Base-by-base conservation (phyloP, 2,888 invertebrate genomes). In the Amblyteles armatorius region DNA sequence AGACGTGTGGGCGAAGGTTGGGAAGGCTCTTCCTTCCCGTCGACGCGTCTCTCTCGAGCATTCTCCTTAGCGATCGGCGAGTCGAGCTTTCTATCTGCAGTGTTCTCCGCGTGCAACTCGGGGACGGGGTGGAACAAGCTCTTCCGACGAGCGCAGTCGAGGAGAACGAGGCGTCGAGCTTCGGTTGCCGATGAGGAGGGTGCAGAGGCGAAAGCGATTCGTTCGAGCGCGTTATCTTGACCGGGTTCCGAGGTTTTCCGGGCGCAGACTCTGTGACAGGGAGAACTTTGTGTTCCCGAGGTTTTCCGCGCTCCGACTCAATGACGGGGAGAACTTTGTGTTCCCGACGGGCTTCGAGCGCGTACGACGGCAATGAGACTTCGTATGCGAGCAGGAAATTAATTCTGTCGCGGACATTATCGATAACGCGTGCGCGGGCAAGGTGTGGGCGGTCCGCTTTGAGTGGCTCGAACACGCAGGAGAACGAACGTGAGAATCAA, bases 321-420 rank as follows among this genome's bases (percentile, higher is more conserved):
- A 33, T 33, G 80, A 65, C 83, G 67, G 79, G 7, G n/a, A 79
- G 50, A 82, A 85, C 79, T 79, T 77, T 57, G 81, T 76, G 82
- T 77, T 82, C 71, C 29, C 13, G 68, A 48, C 5, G 13, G 13
- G 44, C 44, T 48, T 48, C 85, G 60, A 79, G 79, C 79, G 76
- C 72, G 44, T 3, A 16, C 3, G 5, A 48, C 82, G 29, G 2
- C 9, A 26, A 26, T 3, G 63, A 57, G 72, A 72, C 72, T 76
- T 79, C 71, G 79, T 60, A 82, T 77, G 73, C 79, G 55, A 72
- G 48, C 85, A 82, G 85, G 85, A 85, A 85, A 85, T 85, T 79
- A 85, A 85, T 85, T 85, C 85, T 82, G 82, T 85, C 82, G 79
- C 68, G 57, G 79, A 72, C 76, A 72, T 82, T 77, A 85, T 85